Base-by-base conservation (phyloP, 2,113 vertebrate genomes). In the Cyphomyrus discorhynchus region DNA sequence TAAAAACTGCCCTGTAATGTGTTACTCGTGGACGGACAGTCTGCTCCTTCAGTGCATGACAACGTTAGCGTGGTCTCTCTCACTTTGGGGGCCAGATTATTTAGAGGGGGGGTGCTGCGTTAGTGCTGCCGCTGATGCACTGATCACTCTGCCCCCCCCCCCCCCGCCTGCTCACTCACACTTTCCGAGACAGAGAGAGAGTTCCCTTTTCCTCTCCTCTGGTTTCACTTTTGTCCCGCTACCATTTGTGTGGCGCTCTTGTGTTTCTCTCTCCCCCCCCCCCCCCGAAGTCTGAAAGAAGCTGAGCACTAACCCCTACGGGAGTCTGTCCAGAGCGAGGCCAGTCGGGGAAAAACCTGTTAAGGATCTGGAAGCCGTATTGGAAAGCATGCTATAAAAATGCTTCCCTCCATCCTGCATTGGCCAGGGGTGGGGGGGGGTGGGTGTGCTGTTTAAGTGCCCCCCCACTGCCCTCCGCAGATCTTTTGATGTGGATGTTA, bases 401-500 rank as follows among this genome's bases (percentile, higher is more conserved):
- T 21, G 49, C 52, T 82, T 53, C 52, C 19, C 74, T 70, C 46
- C 24, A 49, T 83, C n/a, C 31, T 86, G n/a, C 39, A 24, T 27
- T 27, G 62, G 6, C 49, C 49, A 11, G 49, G 49, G 8, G 49
- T 50, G n/a, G n/a, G 27, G 42, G 42, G 1, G 21, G 11, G n/a
- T 82, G 27, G 17, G 52, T 46, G 45, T 66, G 58, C 91, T 17
- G 53, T 42, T 46, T 52, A 86, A 88, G 88, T 93, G 90, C 35
- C 90, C 56, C 56, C 56, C 56, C 56, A n/a, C 24, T 21, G 21
- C 56, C 56, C 56, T 62, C 56, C 56, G 24, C 24, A 42, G 89
- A 88, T 87, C 86, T 90, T 46, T 86, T 82, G 88, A 66, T 91
- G 88, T 90, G 50, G 52, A 88, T 86, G 82, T 89, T 84, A 92